Base-by-base conservation (phyloP, 2,797 vertebrate genomes). In the Lemur catta region DNA sequence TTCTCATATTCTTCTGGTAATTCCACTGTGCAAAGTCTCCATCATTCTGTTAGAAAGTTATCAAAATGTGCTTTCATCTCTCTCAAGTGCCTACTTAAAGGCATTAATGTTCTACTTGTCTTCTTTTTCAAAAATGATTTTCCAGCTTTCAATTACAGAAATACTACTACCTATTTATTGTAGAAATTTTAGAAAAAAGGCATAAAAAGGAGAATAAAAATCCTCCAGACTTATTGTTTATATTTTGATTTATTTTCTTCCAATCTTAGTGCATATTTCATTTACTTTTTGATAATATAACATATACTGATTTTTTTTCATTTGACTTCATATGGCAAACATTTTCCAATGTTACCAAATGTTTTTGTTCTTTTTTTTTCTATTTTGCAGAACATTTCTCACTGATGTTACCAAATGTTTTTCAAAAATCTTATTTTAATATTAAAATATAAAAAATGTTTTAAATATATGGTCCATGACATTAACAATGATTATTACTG, bases 131-230 rank as follows among this genome's bases (percentile, higher is more conserved):
- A 79, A 63, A 91, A 74, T 84, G 89, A 57, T 41, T 79, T 91
- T 82, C 52, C 88, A 13, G 59, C 79, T 84, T 55, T 93, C 41
- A 69, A 20, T 67, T 93, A 48, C 41, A 95, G 30, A 55, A 79
- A 52, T 91, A 46, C 65, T 91, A 67, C 65, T 52, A 65, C 6
- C 24, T 43, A 61, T 84, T 80, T 88, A 46, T 74, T 65, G 24
- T 69, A 61, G 55, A 94, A 84, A 80, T 20, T 92, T 94, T 96
- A 85, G 43, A 74, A 92, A 65, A 71, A 88, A 71, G 9, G 1
- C 67, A 55, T 63, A 4, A 89, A 87, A 48, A 71, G 72, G 20
- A 67, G 95, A 82, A 84, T 14, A 91, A 82, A 87, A 81, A 78
- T 61, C 10, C 63, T 35, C 7, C 38, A 61, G 57, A 76, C 4